phyloP scores from a whole-genome alignment of 2,797 vertebrate species.

The Halcyon leucocephala region DNA sequence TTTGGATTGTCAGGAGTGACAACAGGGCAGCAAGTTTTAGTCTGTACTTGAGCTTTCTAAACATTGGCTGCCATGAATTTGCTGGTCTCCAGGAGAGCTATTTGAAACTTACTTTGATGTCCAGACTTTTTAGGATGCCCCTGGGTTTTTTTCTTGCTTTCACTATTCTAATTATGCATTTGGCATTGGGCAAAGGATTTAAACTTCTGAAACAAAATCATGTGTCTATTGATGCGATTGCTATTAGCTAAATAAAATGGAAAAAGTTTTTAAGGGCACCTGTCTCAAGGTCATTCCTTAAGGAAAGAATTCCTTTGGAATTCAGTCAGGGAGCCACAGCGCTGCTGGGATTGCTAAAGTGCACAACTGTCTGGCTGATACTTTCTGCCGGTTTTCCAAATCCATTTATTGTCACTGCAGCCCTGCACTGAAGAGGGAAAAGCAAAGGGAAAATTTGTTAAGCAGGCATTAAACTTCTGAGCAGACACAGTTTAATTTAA shows the following conservation, averaged over 20 bases:
- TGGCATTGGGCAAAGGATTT: background rate
- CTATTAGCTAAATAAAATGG: background rate
- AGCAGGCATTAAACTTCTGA: background rate
- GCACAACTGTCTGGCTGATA: background rate
- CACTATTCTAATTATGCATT: background rate
- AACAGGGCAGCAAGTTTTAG: background rate
- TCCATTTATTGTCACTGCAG: background rate
- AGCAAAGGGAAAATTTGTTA: background rate
- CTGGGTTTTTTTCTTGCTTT: background rate
- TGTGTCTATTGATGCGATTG: accelerated
- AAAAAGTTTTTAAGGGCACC: background rate
- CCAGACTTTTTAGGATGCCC: background rate
- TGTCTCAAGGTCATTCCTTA: conserved; percentile 15
- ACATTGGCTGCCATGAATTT: accelerated
- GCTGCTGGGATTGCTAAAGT: background rate
- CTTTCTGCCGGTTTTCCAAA: background rate
- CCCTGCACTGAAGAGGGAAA: background rate
- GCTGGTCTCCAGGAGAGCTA: background rate
- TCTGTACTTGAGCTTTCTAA: background rate
- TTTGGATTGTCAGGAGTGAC: background rate
- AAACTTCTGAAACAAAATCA: background rate
- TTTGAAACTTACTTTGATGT: background rate
- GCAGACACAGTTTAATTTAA: background rate
- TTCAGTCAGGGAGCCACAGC: accelerated
- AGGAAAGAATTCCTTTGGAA: conserved; percentile 2